Base-by-base conservation (phyloP, 2,113 vertebrate genomes). In the Tachysurus fulvidraco region DNA sequence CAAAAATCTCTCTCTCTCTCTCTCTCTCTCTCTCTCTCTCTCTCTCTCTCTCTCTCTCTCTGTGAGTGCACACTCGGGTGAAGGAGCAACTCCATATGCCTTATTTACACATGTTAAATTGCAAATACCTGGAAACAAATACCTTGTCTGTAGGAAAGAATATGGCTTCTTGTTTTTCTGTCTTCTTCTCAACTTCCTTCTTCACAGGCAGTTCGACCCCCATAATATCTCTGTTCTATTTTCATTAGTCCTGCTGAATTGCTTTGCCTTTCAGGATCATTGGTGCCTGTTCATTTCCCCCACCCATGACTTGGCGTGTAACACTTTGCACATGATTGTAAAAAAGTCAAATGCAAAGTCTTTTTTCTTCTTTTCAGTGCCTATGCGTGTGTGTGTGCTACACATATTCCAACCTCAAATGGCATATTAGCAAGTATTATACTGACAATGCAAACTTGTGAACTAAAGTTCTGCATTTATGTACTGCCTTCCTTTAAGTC, bases 101-200 rank as follows among this genome's bases (percentile, higher is more conserved):
- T 92, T 90, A 95, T 95, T 95, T 95, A 91, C 91, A 91, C 92
- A 93, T 93, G 93, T 95, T 95, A 95, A 95, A 94, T 93, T 92
- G 92, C 89, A 93, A 90, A 92, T 93, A 93, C 91, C 93, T 92
- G 88, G 44, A 93, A 92, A 91, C 86, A 83, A 5, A 50, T 50
- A 50, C 46, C 46, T 50, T 50, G 91, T 90, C 78, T 21, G 80
- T 64, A 44, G 52, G 13, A 10, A 13, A n/a, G 44, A 62, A 28
- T 16, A 2, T 55, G 41, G 67, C 50, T 9, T 50, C 46, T 50
- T 50, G 46, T 50, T 50, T 50, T 50, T 50, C 46, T 50, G 46
- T 62, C 57, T 59, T 17, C 5, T 46, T 84, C 57, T 55, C 25
- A 44, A 41, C 14, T 46, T 67, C 23, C 57, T 64, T 85, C 92